A percentile compares a stretch with the other conserved stretches of the same genome.
Conservation (phyloP, 1,140 invertebrate species). For the Pachypsylla venusta region DNA sequence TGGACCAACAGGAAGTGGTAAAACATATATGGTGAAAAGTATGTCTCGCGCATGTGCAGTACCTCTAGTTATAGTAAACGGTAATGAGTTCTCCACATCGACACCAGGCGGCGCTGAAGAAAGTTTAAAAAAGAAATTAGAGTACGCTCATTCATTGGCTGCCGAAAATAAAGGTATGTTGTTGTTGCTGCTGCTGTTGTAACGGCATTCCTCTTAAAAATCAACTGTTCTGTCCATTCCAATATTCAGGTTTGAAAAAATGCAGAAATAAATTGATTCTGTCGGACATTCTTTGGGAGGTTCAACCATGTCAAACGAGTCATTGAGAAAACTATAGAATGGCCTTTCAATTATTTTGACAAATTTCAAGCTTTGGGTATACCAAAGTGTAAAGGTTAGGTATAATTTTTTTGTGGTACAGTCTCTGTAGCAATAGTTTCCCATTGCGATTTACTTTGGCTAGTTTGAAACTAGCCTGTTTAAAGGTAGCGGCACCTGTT, state of each 20-base stretch:
- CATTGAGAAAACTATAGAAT: slow-evolving; percentile 43
- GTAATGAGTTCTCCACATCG: slow-evolving; percentile 20
- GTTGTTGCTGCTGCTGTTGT: neutral
- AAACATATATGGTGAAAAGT: slow-evolving; percentile 20
- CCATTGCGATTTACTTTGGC: too few species aligned
- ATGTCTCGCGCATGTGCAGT: slow-evolving; percentile 16
- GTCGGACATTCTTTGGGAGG: too few species aligned
- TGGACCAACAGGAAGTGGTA: slow-evolving; percentile 23
- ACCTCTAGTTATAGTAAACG: slow-evolving; percentile 17
- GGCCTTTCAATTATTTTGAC: slow-evolving; percentile 45
- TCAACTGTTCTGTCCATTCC: too few species aligned
- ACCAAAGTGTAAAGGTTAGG: slow-evolving; percentile 36
- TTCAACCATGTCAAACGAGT: too few species aligned
- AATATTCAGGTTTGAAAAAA: too few species aligned
- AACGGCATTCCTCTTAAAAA: too few species aligned
- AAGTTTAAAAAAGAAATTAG: slow-evolving; percentile 29
- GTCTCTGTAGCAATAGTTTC: too few species aligned
- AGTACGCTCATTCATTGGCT: slow-evolving; percentile 27
- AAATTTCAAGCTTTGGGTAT: slow-evolving; percentile 43
- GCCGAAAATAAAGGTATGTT: slow-evolving; percentile 19
- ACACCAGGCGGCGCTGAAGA: slow-evolving; percentile 34
- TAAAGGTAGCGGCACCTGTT: too few species aligned
- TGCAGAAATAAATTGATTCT: too few species aligned
- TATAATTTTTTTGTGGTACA: too few species aligned
- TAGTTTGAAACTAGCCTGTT: too few species aligned